Evolutionary conservation across 2,888 invertebrate species (phyloP).

Genomic region (Drosophila macrospina): DNA sequence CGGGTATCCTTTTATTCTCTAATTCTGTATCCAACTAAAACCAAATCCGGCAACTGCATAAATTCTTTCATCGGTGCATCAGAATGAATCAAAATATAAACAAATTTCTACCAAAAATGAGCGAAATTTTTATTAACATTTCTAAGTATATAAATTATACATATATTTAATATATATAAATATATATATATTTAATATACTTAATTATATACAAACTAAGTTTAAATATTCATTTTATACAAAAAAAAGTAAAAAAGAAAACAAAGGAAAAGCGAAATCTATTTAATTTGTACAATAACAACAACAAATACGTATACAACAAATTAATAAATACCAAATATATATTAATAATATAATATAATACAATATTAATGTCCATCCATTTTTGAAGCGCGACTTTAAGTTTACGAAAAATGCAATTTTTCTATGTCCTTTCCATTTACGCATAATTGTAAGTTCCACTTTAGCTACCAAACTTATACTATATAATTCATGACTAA

Average conservation of each 20-base stretch:
- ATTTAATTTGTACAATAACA: constrained; percentile 69
- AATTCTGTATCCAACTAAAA: constrained; percentile 38
- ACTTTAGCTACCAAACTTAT: constrained; percentile 48
- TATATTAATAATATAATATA: constrained; percentile 3
- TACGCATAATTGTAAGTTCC: constrained; percentile 55
- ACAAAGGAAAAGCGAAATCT: constrained; percentile 15
- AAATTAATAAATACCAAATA: constrained; percentile 18
- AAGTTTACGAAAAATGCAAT: constrained; percentile 77
- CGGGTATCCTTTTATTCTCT: constrained; percentile 37
- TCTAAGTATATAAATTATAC: constrained; percentile 63
- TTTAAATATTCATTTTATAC: constrained; percentile 66
- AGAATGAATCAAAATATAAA: constrained; percentile 36
- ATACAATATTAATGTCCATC: constrained; percentile 70
- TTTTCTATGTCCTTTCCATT: constrained; percentile 77
- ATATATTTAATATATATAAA: constrained; percentile 46
- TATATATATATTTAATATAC: constrained; percentile 45
- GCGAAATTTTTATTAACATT: constrained; percentile 67
- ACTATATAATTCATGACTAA: constrained; percentile 29
- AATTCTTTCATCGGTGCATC: constrained; percentile 75
- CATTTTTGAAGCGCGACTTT: constrained; percentile 74
- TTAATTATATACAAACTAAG: constrained; percentile 65
- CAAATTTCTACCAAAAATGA: constrained; percentile 47
- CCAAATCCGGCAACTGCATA: constrained; percentile 24
- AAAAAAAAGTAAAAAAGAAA: background rate
- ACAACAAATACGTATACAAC: constrained; percentile 29